These are phyloP conservation scores for Drosophila nigricruria DNA, from an alignment of 2,888 invertebrate species.

Conservation along the genomic window DNA sequence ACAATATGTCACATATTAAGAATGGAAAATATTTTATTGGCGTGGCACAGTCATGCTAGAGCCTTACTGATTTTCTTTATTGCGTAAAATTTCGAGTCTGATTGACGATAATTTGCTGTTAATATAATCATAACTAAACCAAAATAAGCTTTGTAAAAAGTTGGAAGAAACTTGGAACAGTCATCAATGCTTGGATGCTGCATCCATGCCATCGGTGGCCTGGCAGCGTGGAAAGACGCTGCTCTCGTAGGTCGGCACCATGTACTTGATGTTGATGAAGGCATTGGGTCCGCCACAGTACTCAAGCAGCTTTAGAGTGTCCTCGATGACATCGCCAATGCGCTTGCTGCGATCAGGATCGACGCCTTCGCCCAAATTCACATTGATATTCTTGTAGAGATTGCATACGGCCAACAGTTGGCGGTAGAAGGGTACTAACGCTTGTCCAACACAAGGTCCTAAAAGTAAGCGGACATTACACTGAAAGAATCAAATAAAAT, in stretches of 20 bases:
- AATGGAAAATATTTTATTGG: no score
- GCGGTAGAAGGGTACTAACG: conserved; percentile 97
- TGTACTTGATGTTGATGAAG: conserved; percentile 98
- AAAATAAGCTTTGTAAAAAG: conserved; percentile 15
- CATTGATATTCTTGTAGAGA: conserved; percentile 89
- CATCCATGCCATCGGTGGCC: conserved; percentile 14
- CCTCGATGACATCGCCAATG: conserved; percentile 95
- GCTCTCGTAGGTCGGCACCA: conserved; percentile 99
- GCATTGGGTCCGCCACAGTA: conserved; percentile 97
- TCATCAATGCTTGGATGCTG: conserved; percentile 7
- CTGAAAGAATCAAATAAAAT: rapidly evolving
- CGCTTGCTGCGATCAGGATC: conserved; percentile 95
- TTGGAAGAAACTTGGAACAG: conserved; percentile 7
- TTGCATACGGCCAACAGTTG: conserved; percentile 96
- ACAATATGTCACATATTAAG: no score
- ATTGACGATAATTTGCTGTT: conserved; percentile 40
- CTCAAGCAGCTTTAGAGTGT: conserved; percentile 96
- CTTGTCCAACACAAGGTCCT: conserved; percentile 91
- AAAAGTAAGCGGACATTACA: background rate
- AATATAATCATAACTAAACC: conserved; percentile 27
- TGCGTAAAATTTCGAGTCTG: conserved; percentile 56
- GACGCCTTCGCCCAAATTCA: conserved; percentile 94
- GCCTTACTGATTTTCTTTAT: conserved; percentile 24
- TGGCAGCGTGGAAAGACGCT: conserved; percentile 85
- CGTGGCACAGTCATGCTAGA: background rate